These are phyloP conservation scores for Papilio elwesi DNA, from an alignment of 2,888 invertebrate genomes.

Conservation along the genomic window DNA sequence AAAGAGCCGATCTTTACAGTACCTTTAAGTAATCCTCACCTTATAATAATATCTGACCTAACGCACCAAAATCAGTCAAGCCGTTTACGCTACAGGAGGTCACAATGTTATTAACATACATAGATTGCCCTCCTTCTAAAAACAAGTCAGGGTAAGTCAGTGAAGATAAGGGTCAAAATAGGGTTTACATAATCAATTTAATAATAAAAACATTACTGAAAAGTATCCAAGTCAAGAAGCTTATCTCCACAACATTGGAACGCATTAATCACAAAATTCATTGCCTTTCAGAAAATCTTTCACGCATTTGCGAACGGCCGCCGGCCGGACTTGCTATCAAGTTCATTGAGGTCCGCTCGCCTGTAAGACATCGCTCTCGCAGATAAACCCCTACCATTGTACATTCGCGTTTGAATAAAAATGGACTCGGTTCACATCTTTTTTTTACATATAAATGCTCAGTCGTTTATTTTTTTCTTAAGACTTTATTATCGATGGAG, in stretches of 20 bases:
- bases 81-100: no score
- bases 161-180: no score
- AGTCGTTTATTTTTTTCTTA: slow-evolving; percentile 20
- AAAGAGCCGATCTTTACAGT: no score
- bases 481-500: slow-evolving; percentile 10
- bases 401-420: slow-evolving; percentile 38
- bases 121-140: no score
- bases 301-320: slow-evolving; percentile 27
- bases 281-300: slow-evolving; percentile 10
- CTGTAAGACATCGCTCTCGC: slow-evolving; percentile 33
- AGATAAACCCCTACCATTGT: slow-evolving; percentile 35
- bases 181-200: no score
- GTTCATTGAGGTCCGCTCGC: slow-evolving; percentile 29
- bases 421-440: slow-evolving; percentile 32
- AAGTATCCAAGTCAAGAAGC: slow-evolving; percentile 14
- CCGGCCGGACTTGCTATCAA: slow-evolving; percentile 22
- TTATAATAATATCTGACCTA: no score
- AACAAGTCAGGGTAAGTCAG: no score
- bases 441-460: slow-evolving; percentile 25
- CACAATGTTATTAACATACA: no score
- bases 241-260: slow-evolving; percentile 5
- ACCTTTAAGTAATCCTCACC: no score
- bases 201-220: neutral
- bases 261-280: slow-evolving; percentile 16
- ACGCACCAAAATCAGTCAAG: no score